phyloP scores from a whole-genome alignment of 2,888 invertebrate genomes.

The Hyposoter dolosus region DNA sequence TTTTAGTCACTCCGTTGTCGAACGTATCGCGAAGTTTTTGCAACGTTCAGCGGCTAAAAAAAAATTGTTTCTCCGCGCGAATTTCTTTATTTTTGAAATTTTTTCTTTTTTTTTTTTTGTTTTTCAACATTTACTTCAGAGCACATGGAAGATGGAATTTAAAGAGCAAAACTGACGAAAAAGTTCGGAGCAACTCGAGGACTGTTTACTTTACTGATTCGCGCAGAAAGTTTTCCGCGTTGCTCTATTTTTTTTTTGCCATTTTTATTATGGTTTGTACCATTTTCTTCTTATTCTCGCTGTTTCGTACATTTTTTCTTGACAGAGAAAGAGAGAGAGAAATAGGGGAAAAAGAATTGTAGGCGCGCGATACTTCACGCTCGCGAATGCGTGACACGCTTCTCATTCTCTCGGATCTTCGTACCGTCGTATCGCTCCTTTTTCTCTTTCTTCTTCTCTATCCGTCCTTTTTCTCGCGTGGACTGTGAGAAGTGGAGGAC shows the following conservation, averaged over 20 bases:
- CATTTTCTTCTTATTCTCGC: not conserved
- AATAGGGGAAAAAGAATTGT: not conserved
- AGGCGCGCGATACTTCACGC: slow-evolving; percentile 62
- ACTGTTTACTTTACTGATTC: not conserved
- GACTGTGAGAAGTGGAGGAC: slow-evolving; percentile 66
- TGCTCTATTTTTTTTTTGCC: slow-evolving; percentile 5
- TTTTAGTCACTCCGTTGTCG: not conserved
- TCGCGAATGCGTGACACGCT: slow-evolving; percentile 60
- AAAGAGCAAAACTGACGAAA: not conserved
- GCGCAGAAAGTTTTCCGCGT: slow-evolving; percentile 26
- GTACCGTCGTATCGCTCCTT: slow-evolving; percentile 6
- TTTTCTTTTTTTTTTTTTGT: not conserved
- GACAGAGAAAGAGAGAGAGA: not conserved
- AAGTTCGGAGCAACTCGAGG: not conserved
- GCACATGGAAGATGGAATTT: not conserved
- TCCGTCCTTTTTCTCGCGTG: slow-evolving; percentile 23
- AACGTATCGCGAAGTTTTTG: not conserved
- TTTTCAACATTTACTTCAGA: not conserved
- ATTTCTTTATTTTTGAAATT: not conserved
- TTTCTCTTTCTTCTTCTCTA: not conserved
- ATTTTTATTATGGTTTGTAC: not conserved
- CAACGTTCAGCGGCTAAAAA: no score
- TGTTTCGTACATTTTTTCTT: not conserved
- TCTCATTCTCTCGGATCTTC: slow-evolving; percentile 55
- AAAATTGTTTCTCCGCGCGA: no score